Conservation (phyloP, 2,888 invertebrate species). For the Cerastis leucographa region DNA sequence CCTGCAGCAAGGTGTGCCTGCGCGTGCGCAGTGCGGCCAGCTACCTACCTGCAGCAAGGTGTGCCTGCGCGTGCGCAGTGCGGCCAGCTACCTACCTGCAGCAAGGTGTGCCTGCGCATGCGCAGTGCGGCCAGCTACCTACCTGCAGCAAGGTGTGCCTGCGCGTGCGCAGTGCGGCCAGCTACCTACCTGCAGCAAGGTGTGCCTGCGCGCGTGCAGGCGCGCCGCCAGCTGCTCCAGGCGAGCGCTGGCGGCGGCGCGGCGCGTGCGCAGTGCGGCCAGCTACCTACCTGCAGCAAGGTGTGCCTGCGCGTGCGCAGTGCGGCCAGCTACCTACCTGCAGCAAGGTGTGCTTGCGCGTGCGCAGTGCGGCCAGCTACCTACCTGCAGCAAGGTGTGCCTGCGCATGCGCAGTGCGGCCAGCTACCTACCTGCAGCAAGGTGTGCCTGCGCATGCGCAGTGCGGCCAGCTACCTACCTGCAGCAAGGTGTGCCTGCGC, state of each 20-base stretch:
- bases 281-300: too few relatives aligned
- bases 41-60: too few relatives aligned
- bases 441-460: constrained; percentile 95
- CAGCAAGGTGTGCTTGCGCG: constrained; percentile 96
- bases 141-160: constrained; percentile 96
- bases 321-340: constrained; percentile 96
- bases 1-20: constrained; percentile 96
- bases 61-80: constrained; percentile 95
- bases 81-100: too few relatives aligned
- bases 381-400: too few relatives aligned
- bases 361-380: constrained; percentile 95
- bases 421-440: too few relatives aligned
- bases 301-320: constrained; percentile 96
- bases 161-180: constrained; percentile 95
- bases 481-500: constrained; percentile 96
- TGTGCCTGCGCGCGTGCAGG: constrained; percentile 95
- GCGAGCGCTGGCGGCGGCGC: constrained; percentile 95
- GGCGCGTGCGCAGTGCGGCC: constrained; percentile 94
- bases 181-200: too few relatives aligned
- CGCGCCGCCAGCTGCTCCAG: constrained; percentile 95
- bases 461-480: constrained; percentile 95
- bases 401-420: constrained; percentile 95
- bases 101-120: constrained; percentile 95
- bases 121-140: constrained; percentile 96
- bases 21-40: constrained; percentile 95